Conservation (phyloP, 1,140 invertebrate species). For the Lethrus apterus region DNA sequence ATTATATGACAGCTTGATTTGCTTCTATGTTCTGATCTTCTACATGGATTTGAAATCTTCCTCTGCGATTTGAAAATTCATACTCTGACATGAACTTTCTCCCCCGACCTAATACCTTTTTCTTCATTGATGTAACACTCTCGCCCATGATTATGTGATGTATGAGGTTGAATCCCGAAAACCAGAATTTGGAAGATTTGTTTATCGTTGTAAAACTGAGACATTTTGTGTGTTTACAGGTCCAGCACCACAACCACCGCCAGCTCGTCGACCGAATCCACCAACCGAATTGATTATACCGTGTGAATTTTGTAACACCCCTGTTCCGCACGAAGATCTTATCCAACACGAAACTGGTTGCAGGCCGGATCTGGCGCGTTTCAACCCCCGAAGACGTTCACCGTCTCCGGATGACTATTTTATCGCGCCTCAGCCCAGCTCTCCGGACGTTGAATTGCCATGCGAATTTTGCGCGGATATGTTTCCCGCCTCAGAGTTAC, state of each 20-base stretch:
- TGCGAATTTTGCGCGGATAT: slow-evolving; percentile 42
- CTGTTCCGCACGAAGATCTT: slow-evolving; percentile 36
- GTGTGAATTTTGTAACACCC: slow-evolving; percentile 35
- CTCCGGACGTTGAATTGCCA: slow-evolving; percentile 37
- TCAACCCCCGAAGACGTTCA: slow-evolving; percentile 26
- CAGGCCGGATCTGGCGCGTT: slow-evolving; percentile 30
- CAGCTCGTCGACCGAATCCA: slow-evolving; percentile 29
- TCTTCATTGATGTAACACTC: too few relatives aligned
- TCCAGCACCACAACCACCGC: slow-evolving; percentile 31
- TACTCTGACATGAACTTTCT: too few relatives aligned
- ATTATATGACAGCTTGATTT: too few relatives aligned
- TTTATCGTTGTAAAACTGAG: too few relatives aligned
- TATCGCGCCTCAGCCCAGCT: slow-evolving; percentile 24
- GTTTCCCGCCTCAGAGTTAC: slow-evolving; percentile 38
- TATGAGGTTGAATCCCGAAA: too few relatives aligned
- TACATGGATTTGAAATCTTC: too few relatives aligned
- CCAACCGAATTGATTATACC: slow-evolving; percentile 37
- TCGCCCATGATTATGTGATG: too few relatives aligned
- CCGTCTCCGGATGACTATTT: slow-evolving; percentile 27
- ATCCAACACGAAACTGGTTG: slow-evolving; percentile 37
- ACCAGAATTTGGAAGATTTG: too few relatives aligned
- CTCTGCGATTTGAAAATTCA: too few relatives aligned
- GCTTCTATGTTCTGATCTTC: too few relatives aligned
- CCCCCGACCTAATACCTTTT: too few relatives aligned
- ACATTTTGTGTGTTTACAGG: too few relatives aligned